Evolutionary conservation across 2,888 invertebrate species (phyloP).

Genomic region (Melieria picta): DNA sequence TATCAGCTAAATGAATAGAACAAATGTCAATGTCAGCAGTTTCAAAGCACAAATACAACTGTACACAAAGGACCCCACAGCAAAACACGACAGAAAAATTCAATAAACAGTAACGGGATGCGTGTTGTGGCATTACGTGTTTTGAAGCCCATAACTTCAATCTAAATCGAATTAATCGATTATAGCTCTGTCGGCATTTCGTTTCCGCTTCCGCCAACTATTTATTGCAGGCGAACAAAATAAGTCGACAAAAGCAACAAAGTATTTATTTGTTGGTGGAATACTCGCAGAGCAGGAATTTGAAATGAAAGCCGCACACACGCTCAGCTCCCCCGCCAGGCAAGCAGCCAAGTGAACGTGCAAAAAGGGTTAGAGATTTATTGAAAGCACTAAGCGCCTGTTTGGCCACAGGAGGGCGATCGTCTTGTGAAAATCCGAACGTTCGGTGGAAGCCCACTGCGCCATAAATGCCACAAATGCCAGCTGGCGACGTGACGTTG

Average conservation of each 20-base stretch:
- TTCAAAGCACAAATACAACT: too few relatives aligned
- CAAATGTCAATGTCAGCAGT: too few relatives aligned
- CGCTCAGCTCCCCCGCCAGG: neutral
- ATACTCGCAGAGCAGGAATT: too few relatives aligned
- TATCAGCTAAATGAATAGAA: too few relatives aligned
- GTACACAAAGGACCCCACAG: neutral
- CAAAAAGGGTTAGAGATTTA: conserved; percentile 63
- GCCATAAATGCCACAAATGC: too few relatives aligned
- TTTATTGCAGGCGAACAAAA: conserved; percentile 43
- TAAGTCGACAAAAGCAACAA: neutral
- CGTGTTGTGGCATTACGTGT: conserved; percentile 48
- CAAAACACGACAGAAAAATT: conserved; percentile 39
- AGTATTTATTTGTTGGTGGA: too few relatives aligned
- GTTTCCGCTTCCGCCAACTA: conserved; percentile 62
- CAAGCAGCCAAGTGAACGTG: neutral
- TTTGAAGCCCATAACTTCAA: conserved; percentile 63
- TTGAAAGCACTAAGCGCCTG: conserved; percentile 35
- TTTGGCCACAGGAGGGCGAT: neutral
- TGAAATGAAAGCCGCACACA: neutral
- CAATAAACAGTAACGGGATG: conserved; percentile 42
- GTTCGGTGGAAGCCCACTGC: too few relatives aligned
- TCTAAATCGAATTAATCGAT: conserved; percentile 67
- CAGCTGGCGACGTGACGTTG: conserved; percentile 18
- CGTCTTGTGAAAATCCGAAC: too few relatives aligned
- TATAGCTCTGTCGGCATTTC: conserved; percentile 63